Evolutionary conservation across 2,888 invertebrate genomes (phyloP).

Genomic region (Nudaria mundana): DNA sequence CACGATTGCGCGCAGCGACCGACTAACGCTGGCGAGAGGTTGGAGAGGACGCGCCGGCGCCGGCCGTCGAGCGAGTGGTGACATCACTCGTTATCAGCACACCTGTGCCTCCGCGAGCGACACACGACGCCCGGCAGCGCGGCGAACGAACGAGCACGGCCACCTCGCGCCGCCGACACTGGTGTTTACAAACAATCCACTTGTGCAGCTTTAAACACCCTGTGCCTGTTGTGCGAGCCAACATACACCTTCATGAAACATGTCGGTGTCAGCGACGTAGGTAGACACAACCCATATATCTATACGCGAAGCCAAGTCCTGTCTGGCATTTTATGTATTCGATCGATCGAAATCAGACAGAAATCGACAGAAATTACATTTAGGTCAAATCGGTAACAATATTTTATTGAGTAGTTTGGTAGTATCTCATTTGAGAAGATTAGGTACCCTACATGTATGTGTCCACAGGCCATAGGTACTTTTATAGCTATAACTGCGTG

Average conservation of each 20-base stretch:
- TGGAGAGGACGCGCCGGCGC: constrained; percentile 29
- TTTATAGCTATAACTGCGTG: too few relatives aligned
- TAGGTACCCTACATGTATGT: too few relatives aligned
- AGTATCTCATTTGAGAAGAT: too few relatives aligned
- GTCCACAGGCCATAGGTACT: too few relatives aligned
- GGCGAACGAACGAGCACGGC: too few relatives aligned
- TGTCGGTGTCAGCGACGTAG: background rate
- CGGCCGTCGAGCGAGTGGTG: constrained; percentile 37
- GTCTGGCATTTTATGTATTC: background rate
- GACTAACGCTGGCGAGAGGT: constrained; percentile 43
- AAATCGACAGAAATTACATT: too few relatives aligned
- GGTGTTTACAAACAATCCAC: constrained; percentile 10
- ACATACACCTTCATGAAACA: background rate
- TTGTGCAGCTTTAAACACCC: constrained; percentile 8
- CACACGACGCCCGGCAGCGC: constrained; percentile 20
- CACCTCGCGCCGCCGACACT: constrained; percentile 15
- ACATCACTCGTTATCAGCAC: constrained; percentile 58
- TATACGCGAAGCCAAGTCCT: background rate
- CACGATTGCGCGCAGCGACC: constrained; percentile 49
- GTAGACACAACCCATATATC: background rate
- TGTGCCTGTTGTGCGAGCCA: constrained; percentile 1
- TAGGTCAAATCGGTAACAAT: too few relatives aligned
- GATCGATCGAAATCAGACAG: too few relatives aligned
- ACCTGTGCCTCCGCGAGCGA: constrained; percentile 30
- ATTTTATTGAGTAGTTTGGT: too few relatives aligned